Conservation (phyloP, 2,888 invertebrate genomes). For the Anticlea derivata region DNA sequence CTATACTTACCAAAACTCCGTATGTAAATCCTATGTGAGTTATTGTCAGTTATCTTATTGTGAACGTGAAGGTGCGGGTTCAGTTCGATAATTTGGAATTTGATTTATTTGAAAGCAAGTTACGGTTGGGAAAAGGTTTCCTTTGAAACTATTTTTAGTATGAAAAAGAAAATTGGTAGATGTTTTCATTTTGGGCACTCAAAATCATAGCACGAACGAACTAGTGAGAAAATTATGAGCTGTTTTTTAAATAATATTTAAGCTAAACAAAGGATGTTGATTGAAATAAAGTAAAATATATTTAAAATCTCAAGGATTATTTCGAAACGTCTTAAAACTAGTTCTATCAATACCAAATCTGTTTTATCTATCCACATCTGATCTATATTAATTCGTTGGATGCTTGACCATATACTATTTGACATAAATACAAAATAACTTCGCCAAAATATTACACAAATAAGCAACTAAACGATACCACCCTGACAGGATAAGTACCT, state of each 20-base stretch:
- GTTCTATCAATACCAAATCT: no score
- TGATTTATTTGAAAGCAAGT: conserved; percentile 26
- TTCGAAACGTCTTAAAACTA: no score
- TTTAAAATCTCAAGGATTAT: no score
- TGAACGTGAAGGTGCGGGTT: conserved; percentile 20
- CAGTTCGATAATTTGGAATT: conserved; percentile 29
- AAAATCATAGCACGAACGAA: no score
- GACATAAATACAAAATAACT: neutral
- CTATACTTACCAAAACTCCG: conserved; percentile 29
- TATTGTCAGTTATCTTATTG: conserved; percentile 33
- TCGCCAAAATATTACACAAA: conserved; percentile 1
- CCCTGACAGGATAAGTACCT: conserved; percentile 13
- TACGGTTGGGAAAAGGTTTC: conserved; percentile 10
- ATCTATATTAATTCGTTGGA: no score
- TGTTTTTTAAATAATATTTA: no score
- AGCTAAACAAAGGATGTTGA: no score
- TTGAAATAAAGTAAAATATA: no score
- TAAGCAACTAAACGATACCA: conserved; percentile 6
- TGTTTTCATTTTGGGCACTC: no score
- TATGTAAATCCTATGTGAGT: conserved; percentile 30
- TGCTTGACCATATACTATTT: neutral
- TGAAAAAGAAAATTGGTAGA: no score
- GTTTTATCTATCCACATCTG: no score
- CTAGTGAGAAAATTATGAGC: no score
- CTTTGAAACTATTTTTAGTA: conserved; percentile 8